phyloP scores from a whole-genome alignment of 2,113 vertebrate genomes.

The Copsychus sechellarum region DNA sequence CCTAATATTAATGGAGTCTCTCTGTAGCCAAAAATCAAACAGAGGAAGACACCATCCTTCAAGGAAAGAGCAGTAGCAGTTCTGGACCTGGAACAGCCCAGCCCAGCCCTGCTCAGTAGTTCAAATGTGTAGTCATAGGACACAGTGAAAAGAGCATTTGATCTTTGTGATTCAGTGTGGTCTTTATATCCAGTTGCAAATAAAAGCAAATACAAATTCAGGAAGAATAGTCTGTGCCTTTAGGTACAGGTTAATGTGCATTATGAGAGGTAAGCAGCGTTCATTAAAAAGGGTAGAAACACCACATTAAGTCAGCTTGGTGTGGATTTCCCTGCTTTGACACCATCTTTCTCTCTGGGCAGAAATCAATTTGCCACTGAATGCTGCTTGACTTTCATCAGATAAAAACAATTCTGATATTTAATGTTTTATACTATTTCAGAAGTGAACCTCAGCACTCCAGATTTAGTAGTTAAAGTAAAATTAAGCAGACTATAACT shows the following conservation, averaged over 20 bases:
- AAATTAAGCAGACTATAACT: slow-evolving; percentile 13
- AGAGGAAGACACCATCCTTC: neutral
- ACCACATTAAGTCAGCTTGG: neutral
- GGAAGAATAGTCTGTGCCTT: neutral
- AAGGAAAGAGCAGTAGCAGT: neutral
- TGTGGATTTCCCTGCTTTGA: neutral
- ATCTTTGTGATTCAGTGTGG: neutral
- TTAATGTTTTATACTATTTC: slow-evolving; percentile 39
- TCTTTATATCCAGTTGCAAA: neutral
- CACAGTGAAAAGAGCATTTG: neutral
- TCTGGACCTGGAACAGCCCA: neutral
- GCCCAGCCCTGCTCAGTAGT: neutral
- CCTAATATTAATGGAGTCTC: neutral
- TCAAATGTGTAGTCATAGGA: fast-evolving
- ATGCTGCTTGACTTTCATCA: neutral
- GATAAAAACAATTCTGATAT: neutral
- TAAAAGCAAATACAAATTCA: neutral
- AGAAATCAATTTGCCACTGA: neutral
- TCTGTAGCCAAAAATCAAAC: neutral
- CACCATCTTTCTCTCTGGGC: neutral
- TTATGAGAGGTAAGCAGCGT: neutral
- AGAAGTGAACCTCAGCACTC: neutral
- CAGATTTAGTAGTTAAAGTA: neutral
- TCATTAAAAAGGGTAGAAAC: neutral
- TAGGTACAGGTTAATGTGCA: neutral